Evolutionary conservation across 2,888 invertebrate genomes (phyloP).

Genomic region (Nemotelus pantherinus): DNA sequence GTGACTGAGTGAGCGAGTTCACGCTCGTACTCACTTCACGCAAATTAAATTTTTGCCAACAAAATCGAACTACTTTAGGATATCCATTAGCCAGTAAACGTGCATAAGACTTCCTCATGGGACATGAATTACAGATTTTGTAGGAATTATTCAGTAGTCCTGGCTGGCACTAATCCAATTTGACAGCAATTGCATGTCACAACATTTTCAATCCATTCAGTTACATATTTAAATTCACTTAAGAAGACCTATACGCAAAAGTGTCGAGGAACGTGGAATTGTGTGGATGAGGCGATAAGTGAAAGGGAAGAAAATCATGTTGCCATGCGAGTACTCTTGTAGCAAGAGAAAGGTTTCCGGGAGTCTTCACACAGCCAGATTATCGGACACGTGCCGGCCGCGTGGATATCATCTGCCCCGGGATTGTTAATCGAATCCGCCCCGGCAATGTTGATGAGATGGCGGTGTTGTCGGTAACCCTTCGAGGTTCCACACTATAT

Average conservation of each 20-base stretch:
- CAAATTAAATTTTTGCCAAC: slow-evolving; percentile 53
- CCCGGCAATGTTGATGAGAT: slow-evolving; percentile 38
- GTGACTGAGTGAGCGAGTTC: slow-evolving; percentile 33
- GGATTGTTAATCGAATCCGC: slow-evolving; percentile 53
- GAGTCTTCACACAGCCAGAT: slow-evolving; percentile 50
- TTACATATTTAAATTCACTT: slow-evolving; percentile 45
- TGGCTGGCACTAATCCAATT: slow-evolving; percentile 44
- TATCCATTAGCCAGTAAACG: slow-evolving; percentile 53
- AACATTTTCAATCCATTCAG: slow-evolving; percentile 52
- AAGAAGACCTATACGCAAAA: not conserved
- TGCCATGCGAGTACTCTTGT: slow-evolving; percentile 1
- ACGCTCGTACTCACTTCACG: slow-evolving; percentile 45
- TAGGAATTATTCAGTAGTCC: slow-evolving; percentile 19
- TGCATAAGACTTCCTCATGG: slow-evolving; percentile 48
- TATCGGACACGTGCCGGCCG: slow-evolving; percentile 53
- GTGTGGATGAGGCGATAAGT: not conserved
- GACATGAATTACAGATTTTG: slow-evolving; percentile 23
- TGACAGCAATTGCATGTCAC: slow-evolving; percentile 50
- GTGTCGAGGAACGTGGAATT: not conserved
- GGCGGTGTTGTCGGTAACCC: slow-evolving; percentile 33
- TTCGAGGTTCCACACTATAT: slow-evolving; percentile 44
- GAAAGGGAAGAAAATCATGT: not conserved
- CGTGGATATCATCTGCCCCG: slow-evolving; percentile 51
- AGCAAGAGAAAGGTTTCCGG: not conserved
- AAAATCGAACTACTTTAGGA: slow-evolving; percentile 52